phyloP scores from a whole-genome alignment of 2,797 vertebrate species.

The Taeniopygia guttata region DNA sequence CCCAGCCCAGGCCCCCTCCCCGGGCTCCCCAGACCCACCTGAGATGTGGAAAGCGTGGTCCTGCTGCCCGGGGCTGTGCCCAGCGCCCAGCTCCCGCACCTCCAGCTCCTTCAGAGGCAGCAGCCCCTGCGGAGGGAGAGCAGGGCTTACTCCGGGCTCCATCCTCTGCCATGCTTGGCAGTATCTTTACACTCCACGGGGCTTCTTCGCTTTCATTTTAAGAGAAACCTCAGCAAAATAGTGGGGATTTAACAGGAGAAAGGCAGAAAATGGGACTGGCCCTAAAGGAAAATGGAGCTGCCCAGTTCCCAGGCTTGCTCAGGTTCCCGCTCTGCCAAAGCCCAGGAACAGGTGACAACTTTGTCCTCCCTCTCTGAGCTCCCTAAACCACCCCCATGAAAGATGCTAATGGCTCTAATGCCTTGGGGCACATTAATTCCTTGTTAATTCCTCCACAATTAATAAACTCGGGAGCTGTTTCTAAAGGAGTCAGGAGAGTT shows the following conservation, averaged over 20 bases:
- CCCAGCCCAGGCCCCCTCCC: rapidly evolving
- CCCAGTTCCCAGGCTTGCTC: rapidly evolving
- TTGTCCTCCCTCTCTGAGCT: not conserved
- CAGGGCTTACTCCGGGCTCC: not conserved
- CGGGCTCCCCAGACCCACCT: slow-evolving; percentile 69
- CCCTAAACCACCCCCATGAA: not conserved
- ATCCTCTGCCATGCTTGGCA: not conserved
- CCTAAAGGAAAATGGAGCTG: not conserved
- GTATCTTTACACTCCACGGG: rapidly evolving
- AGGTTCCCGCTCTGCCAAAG: rapidly evolving
- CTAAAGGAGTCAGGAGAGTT: not conserved
- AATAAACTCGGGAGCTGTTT: not conserved
- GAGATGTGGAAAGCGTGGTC: slow-evolving; percentile 88
- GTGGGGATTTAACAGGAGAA: not conserved
- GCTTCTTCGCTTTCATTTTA: rapidly evolving
- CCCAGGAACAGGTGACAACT: not conserved
- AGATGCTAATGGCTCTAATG: not conserved
- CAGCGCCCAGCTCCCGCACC: slow-evolving; percentile 77
- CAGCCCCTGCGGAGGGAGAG: slow-evolving; percentile 79
- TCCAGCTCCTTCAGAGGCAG: slow-evolving; percentile 88
- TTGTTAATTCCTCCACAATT: not conserved
- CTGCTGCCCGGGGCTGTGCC: slow-evolving; percentile 74
- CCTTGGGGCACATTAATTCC: not conserved
- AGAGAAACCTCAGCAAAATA: not conserved
- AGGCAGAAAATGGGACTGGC: not conserved